These are phyloP conservation scores for Tetragnatha montana DNA, from an alignment of 2,888 invertebrate species.

Conservation along the genomic window DNA sequence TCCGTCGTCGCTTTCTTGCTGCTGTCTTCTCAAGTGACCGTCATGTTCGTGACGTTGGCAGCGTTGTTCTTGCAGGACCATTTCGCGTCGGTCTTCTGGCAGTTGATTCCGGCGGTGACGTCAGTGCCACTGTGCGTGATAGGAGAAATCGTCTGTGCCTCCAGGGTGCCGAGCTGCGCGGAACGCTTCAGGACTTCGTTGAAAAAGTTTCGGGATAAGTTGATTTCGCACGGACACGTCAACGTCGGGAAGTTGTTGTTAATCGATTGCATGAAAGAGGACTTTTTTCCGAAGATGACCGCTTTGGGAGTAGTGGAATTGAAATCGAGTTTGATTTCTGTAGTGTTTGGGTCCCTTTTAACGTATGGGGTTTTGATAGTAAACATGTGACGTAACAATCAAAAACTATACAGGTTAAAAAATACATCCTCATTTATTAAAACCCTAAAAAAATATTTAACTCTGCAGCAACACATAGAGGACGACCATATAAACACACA, in stretches of 20 bases:
- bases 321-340: not conserved
- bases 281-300: slow-evolving; percentile 10
- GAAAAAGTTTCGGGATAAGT: not conserved
- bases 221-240: not conserved
- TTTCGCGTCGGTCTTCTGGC: not conserved
- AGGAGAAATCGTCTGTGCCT: not conserved
- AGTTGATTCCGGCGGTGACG: not conserved
- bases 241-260: not conserved
- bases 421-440: too few species aligned
- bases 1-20: not conserved
- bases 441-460: too few species aligned
- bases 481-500: too few species aligned
- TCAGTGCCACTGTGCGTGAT: not conserved
- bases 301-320: slow-evolving; percentile 1
- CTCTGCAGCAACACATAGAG: too few species aligned
- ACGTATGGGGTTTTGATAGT: slow-evolving; percentile 11
- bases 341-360: slow-evolving; percentile 16
- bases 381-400: not conserved
- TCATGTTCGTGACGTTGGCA: not conserved
- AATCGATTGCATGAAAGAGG: not conserved
- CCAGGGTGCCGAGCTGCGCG: not conserved
- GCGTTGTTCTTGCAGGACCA: not conserved
- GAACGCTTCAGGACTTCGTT: not conserved
- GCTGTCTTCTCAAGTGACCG: not conserved
- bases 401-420: too few species aligned